Evolutionary conservation across 2,113 vertebrate genomes (phyloP).

Genomic region (Chloebia gouldiae): DNA sequence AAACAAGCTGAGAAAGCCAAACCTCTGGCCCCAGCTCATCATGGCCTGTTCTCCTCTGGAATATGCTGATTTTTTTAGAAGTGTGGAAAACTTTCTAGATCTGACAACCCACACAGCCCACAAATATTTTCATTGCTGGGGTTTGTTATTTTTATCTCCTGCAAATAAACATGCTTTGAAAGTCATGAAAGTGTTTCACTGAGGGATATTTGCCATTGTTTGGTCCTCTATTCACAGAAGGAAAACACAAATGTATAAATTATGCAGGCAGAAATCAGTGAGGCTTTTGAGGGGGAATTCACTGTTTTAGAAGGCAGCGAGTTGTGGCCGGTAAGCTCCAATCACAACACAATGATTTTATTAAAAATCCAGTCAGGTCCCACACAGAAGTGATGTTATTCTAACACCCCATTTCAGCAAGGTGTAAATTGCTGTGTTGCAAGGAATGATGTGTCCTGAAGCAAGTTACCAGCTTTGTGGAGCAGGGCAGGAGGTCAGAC

Average conservation of each 20-base stretch:
- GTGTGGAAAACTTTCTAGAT: background rate
- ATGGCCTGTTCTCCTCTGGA: background rate
- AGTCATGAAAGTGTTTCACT: background rate
- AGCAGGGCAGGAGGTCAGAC: background rate
- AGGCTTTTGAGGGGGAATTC: background rate
- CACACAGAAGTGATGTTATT: background rate
- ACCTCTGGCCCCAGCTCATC: background rate
- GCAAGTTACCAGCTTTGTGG: background rate
- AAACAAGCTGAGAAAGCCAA: background rate
- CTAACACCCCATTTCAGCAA: background rate
- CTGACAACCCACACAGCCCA: background rate
- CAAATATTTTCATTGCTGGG: background rate
- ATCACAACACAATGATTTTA: background rate
- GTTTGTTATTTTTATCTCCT: background rate
- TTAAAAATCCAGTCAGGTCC: conserved; percentile 56
- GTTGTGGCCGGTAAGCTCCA: fast-evolving
- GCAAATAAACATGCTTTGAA: background rate
- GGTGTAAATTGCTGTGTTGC: conserved; percentile 11
- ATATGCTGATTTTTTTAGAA: background rate
- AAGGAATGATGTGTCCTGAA: background rate
- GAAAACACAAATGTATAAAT: conserved; percentile 1
- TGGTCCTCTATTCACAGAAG: background rate
- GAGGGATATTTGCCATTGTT: background rate
- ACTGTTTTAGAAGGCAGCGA: background rate
- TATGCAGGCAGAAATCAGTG: conserved; percentile 12